Evolutionary conservation across 2,797 vertebrate species (phyloP), one percentile per base, ranked within the genome.

Genomic region (Macropodus opercularis): DNA sequence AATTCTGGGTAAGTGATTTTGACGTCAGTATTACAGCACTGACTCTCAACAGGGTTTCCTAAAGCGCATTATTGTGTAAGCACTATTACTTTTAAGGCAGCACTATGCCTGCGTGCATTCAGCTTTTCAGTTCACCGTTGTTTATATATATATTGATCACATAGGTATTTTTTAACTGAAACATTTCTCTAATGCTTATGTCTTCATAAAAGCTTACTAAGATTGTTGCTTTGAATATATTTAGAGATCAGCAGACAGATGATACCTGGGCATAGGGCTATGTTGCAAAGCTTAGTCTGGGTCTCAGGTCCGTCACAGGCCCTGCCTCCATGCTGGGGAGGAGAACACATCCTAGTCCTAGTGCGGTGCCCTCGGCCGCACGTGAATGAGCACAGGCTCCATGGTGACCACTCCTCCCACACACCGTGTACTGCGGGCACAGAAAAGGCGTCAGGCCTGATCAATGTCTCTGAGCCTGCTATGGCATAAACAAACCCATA

Each of bases 391-490:
- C 98, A 99, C 87, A 99, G 93, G 89, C 97, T 99, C 98, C 98
- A 99, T 6, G 98, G 98, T 85, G 97, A 98, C 98, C 98, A 99
- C 82, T 99, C 98, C 87, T 98, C 98, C 98, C 98, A 99, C 74
- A 98, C 94, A 89, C 98, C 98, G 80, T 99, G 97, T 90, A 99
- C 97, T 99, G 96, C 81, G 93, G 94, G 90, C 91, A 92, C 65
- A 92, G 87, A 85, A 86, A 81, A 81, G 80, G 82, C 72, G 72
- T 92, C 89, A 93, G 86, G 82, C 80, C 77, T 80, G 66, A 83
- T 86, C 79, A 77, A 74, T 67, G 72, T 72, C 64, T 64, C 52
- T 36, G 52, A 44, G 49, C 58, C 58, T 44, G 43, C 69, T 68
- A 75, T 18, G 58, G 72, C 60, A 77, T 67, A 75, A 75, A 82